Conservation (phyloP, 2,113 vertebrate genomes). For the Anser brachyrhynchus region DNA sequence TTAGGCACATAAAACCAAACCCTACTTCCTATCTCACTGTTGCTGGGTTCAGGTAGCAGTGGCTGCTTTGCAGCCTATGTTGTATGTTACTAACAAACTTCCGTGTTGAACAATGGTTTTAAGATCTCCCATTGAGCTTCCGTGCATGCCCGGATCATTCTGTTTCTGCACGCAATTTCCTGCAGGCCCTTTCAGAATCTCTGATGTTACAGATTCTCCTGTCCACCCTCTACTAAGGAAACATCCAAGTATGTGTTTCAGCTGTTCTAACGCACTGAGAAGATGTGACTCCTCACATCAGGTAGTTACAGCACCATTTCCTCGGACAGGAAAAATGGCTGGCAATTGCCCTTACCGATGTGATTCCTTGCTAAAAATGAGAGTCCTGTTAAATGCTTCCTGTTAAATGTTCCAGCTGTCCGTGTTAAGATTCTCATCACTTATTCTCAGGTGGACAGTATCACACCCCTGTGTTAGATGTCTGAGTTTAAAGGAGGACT, state of each 20-base stretch:
- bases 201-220: neutral
- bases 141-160: neutral
- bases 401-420: neutral
- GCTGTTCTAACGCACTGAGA: neutral
- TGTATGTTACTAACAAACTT: neutral
- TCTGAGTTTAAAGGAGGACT: neutral
- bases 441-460: neutral
- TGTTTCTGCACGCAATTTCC: neutral
- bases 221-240: neutral
- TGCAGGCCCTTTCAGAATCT: neutral
- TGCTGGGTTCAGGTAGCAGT: neutral
- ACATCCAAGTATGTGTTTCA: neutral
- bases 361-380: neutral
- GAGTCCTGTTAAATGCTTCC: neutral
- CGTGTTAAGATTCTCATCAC: neutral
- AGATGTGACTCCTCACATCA: neutral
- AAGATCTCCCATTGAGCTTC: neutral
- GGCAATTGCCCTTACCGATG: neutral
- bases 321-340: neutral
- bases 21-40: neutral
- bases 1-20: neutral
- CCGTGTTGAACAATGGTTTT: neutral
- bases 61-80: fast-evolving
- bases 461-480: neutral
- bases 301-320: neutral